Base-by-base conservation (phyloP, 2,113 vertebrate genomes). In the Pelobates fuscus region DNA sequence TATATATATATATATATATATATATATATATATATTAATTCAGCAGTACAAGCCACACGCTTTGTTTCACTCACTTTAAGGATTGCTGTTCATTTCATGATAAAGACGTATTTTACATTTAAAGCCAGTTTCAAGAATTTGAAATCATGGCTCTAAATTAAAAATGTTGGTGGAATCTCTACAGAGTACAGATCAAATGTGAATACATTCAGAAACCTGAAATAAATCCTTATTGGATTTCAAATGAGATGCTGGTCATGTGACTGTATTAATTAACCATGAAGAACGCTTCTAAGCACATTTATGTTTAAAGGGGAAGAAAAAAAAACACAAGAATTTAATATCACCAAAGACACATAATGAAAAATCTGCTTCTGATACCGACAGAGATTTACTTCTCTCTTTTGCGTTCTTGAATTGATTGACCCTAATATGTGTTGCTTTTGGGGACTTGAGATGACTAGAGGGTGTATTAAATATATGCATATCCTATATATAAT, bases 171-270 rank as follows among this genome's bases (percentile, higher is more conserved):
- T 69, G 2, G 12, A 32, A 18, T 68, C 27, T 55, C 26, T 54
- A n/a, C 46, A 68, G 26, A 68, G 32, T 41, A 41, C n/a, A 64
- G 26, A 21, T 61, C 27, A 61, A 61, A 61, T 30, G 26, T 29
- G 25, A 32, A n/a, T 23, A 30, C 54, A 68, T 68, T 25, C 25
- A 26, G 46, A 66, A 64, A 17, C 15, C 18, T 24, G 14, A n/a
- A n/a, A 41, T 0, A 17, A 49, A 67, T 69, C 32, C n/a, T 17
- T n/a, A 17, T 18, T 32, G 26, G 46, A 21, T 20, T 57, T 54
- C 46, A 54, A 23, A 25, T 25, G 23, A 25, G 26, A 20, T 68
- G n/a, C 24, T 60, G 25, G 18, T 29, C 44, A 17, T 14, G 15
- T 17, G 44, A 4, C 44, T 49, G 11, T 49, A 5, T 15, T 11